Conservation (phyloP, 2,797 vertebrate species). For the Geotrypetes seraphini region DNA sequence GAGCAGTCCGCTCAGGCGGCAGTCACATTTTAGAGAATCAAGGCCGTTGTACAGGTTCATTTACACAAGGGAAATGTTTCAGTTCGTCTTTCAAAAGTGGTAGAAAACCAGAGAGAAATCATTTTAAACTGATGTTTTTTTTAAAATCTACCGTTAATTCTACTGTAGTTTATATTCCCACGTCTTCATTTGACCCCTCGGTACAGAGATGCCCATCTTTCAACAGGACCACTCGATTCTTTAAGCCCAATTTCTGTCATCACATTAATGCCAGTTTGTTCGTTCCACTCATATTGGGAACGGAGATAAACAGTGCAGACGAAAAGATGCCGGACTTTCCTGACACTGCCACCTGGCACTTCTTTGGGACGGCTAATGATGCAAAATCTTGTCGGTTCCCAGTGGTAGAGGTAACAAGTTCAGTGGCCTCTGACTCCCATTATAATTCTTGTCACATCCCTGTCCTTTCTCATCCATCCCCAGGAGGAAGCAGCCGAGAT, state of each 20-base stretch:
- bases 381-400: background rate
- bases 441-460: background rate
- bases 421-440: background rate
- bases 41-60: no score
- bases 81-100: no score
- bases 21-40: no score
- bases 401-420: fast-evolving
- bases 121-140: no score
- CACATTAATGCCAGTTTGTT: background rate
- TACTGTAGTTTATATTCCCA: no score
- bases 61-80: no score
- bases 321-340: background rate
- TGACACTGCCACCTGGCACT: background rate
- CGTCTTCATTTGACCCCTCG: conserved; percentile 1
- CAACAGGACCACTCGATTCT: background rate
- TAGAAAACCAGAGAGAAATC: no score
- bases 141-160: no score
- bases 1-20: no score
- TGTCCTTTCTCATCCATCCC: background rate
- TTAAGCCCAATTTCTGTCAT: no score
- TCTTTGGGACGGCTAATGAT: background rate
- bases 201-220: background rate
- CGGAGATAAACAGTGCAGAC: background rate
- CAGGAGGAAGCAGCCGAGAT: background rate
- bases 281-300: background rate